A percentile compares a stretch with the other conserved stretches of the same genome.
phyloP scores from a whole-genome alignment of 2,113 vertebrate species.

The Hippocampus comes region DNA sequence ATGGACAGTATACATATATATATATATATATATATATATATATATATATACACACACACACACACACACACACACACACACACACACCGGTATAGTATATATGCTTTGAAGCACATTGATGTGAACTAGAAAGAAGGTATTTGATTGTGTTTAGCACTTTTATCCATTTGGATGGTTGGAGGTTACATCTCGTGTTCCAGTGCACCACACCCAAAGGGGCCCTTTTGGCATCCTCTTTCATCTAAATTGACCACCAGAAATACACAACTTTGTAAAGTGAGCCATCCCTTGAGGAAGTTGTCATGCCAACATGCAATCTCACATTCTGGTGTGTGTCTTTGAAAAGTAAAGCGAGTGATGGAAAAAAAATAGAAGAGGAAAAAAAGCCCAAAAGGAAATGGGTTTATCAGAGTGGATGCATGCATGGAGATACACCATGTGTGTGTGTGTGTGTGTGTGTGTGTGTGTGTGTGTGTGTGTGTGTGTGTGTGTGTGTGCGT shows the following conservation, averaged over 20 bases:
- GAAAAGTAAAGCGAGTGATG: conserved; percentile 26
- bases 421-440: conserved; percentile 19
- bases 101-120: neutral
- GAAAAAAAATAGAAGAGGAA: neutral
- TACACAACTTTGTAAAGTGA: conserved; percentile 58
- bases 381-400: conserved; percentile 20
- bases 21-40: no score
- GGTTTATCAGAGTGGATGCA: conserved; percentile 32
- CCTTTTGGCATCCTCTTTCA: conserved; percentile 58
- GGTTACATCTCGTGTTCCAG: neutral
- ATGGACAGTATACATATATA: no score
- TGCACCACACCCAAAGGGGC: conserved; percentile 24
- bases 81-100: no score
- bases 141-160: neutral
- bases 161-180: neutral
- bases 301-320: conserved; percentile 33
- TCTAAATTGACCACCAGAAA: conserved; percentile 60
- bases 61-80: no score
- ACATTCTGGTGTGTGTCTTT: conserved; percentile 32
- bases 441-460: conserved; percentile 28
- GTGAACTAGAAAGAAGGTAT: neutral
- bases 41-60: no score
- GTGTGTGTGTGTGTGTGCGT: conserved; percentile 18
- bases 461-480: conserved; percentile 15
- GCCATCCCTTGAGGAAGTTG: conserved; percentile 40